Conservation (phyloP, 2,888 invertebrate genomes). For the Myopa testacea region DNA sequence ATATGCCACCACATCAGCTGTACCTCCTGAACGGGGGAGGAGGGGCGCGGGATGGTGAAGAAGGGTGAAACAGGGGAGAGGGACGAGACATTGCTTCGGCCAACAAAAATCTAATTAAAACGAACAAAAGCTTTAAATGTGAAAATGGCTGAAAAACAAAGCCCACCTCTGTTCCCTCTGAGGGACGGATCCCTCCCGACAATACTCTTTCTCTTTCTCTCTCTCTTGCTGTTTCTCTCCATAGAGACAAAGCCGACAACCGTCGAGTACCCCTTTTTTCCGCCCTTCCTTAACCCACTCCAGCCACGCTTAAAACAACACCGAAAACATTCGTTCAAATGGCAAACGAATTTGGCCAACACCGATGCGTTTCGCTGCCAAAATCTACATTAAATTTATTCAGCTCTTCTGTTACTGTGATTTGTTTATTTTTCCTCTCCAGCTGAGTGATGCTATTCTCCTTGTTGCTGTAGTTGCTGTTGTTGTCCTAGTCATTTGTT, state of each 20-base stretch:
- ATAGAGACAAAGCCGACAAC: no score
- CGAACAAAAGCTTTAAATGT: slow-evolving; percentile 40
- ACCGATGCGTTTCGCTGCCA: slow-evolving; percentile 58
- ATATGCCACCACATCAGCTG: neutral
- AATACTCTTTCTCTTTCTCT: no score
- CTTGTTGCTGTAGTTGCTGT: neutral
- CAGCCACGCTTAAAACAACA: neutral
- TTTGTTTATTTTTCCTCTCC: slow-evolving; percentile 27
- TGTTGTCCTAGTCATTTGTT: neutral
- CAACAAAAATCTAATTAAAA: slow-evolving; percentile 43
- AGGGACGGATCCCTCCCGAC: neutral
- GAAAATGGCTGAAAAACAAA: slow-evolving; percentile 20
- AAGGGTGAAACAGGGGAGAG: neutral
- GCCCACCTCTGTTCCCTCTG: neutral
- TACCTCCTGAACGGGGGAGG: neutral
- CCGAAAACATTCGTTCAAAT: slow-evolving; percentile 31
- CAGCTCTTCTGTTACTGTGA: slow-evolving; percentile 58
- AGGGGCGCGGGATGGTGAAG: neutral
- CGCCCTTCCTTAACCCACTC: neutral
- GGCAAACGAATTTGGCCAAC: slow-evolving; percentile 47
- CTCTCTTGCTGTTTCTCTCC: no score
- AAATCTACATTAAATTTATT: slow-evolving; percentile 66
- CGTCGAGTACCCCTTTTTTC: no score
- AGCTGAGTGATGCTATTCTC: neutral
- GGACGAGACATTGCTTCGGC: neutral